phyloP scores from a whole-genome alignment of 2,113 vertebrate genomes.

The Cynoglossus semilaevis region DNA sequence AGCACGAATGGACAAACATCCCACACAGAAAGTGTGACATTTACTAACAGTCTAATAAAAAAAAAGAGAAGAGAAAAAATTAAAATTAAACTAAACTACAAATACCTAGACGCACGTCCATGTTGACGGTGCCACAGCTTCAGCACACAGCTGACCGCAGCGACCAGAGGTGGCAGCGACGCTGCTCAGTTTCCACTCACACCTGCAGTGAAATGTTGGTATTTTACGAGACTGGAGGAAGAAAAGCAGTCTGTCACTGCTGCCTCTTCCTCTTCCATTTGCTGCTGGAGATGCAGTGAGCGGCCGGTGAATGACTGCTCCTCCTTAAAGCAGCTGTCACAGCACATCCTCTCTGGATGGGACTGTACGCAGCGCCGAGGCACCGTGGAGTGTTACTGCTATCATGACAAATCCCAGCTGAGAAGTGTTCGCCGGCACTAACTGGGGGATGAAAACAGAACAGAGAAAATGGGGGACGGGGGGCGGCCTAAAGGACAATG shows the following conservation, averaged over 20 bases:
- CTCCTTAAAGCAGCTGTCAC: constrained; percentile 24
- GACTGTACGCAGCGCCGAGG: constrained; percentile 10
- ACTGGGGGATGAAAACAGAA: constrained; percentile 2
- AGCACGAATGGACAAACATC: too few relatives aligned
- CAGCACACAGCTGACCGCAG: constrained; percentile 3
- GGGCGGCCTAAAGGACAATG: neutral
- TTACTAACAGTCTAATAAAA: too few relatives aligned
- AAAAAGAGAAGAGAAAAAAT: too few relatives aligned
- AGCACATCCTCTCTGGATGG: constrained; percentile 27
- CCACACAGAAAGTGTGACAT: too few relatives aligned
- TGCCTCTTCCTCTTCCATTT: constrained; percentile 22
- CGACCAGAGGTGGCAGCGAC: constrained; percentile 8
- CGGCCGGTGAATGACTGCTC: constrained; percentile 31
- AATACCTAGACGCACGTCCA: too few relatives aligned
- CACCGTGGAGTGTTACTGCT: constrained; percentile 22
- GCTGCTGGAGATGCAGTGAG: constrained; percentile 12
- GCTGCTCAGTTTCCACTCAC: constrained; percentile 48
- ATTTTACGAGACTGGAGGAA: constrained; percentile 39
- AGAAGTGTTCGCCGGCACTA: constrained; percentile 3
- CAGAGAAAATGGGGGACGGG: too few relatives aligned
- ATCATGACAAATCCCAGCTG: constrained; percentile 16
- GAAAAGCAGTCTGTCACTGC: constrained; percentile 24
- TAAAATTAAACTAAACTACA: too few relatives aligned
- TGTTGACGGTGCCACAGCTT: constrained; percentile 29
- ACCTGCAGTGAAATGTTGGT: constrained; percentile 49